Percentiles rank a stretch among this genome's conserved stretches.
phyloP scores from a whole-genome alignment of 2,888 invertebrate genomes.

The Philonicus albiceps region DNA sequence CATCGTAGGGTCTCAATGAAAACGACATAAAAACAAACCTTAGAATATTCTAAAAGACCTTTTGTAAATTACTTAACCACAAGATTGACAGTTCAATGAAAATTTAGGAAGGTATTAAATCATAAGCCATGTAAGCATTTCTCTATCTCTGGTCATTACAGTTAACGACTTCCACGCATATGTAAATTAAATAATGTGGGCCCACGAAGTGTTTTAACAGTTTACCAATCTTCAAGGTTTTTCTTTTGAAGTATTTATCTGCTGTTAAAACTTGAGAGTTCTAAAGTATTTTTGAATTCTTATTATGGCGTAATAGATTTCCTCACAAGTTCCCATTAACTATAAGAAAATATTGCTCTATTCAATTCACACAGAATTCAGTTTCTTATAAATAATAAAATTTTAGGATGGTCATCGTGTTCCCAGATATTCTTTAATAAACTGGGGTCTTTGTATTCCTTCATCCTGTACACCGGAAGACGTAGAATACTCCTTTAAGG shows the following conservation, averaged over 20 bases:
- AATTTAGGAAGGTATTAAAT: neutral
- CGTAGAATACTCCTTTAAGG: constrained; percentile 67
- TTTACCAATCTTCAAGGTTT: neutral
- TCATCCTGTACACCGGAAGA: constrained; percentile 68
- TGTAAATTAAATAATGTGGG: neutral
- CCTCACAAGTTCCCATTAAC: neutral
- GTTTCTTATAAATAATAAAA: neutral
- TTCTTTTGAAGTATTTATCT: neutral
- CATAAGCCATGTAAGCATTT: neutral
- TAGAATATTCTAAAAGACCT: neutral
- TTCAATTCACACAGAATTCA: neutral
- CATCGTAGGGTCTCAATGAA: neutral
- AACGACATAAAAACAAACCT: neutral
- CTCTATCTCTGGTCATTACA: neutral
- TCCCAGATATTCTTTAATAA: constrained; percentile 71
- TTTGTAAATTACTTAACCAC: neutral
- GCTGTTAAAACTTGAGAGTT: too few species aligned
- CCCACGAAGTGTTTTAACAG: neutral
- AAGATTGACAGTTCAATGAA: neutral
- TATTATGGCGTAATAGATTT: too few species aligned
- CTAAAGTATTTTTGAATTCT: too few species aligned
- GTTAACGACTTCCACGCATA: neutral
- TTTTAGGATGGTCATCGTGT: constrained; percentile 75
- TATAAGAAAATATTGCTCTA: neutral
- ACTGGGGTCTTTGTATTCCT: constrained; percentile 76